These are phyloP conservation scores for Uropsilus gracilis DNA, from an alignment of 2,113 vertebrate species.

Conservation along the genomic window DNA sequence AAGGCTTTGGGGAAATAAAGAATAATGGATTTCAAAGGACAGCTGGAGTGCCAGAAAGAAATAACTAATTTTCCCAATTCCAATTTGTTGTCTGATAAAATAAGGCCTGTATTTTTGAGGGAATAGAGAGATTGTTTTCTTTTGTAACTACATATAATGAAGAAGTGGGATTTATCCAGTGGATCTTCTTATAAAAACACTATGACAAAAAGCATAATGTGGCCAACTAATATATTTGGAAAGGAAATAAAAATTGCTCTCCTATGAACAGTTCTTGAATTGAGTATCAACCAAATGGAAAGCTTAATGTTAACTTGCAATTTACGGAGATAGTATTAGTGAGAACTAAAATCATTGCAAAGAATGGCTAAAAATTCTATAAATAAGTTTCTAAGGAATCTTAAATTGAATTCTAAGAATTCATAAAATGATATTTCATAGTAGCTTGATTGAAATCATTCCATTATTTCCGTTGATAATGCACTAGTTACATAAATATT, in stretches of 20 bases:
- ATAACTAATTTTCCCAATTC: background rate
- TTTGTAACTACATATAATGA: background rate
- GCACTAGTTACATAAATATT: background rate
- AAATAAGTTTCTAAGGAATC: background rate
- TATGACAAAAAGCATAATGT: background rate
- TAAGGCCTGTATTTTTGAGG: background rate
- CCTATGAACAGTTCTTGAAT: background rate
- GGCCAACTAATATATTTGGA: background rate
- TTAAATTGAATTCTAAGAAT: background rate
- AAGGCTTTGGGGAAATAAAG: conserved; percentile 31
- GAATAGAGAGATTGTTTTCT: background rate
- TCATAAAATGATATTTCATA: background rate
- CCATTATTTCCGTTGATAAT: background rate
- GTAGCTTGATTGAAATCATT: background rate
- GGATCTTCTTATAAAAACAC: background rate
- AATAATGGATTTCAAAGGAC: conserved; percentile 36
- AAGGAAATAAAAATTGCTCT: background rate
- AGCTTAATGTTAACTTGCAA: background rate
- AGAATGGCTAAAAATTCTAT: background rate
- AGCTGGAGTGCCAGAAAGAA: background rate
- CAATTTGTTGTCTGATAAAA: conserved; percentile 18
- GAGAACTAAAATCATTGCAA: background rate
- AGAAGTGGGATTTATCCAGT: background rate
- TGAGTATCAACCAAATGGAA: background rate
- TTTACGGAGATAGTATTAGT: background rate